phyloP scores from a whole-genome alignment of 2,888 invertebrate species.

The Xestia rhomboidea region DNA sequence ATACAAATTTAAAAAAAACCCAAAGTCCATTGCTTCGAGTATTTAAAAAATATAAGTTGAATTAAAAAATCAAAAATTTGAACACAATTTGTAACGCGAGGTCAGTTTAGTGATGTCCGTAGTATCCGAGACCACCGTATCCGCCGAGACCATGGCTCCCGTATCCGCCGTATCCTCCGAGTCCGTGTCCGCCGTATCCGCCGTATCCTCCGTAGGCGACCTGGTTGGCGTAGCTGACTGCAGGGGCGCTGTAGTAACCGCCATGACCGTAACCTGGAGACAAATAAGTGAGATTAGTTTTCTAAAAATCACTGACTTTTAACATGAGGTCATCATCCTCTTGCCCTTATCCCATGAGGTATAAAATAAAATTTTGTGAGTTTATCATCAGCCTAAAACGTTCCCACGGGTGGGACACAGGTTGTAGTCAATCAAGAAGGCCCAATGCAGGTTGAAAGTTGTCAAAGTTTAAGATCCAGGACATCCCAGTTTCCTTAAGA shows the following conservation, averaged over 20 bases:
- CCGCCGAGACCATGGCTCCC: conserved; percentile 63
- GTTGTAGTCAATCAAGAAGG: not conserved
- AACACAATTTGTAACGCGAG: conserved; percentile 41
- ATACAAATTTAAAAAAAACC: conserved; percentile 45
- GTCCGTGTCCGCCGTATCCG: conserved; percentile 62
- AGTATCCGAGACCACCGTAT: conserved; percentile 65
- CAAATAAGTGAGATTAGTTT: not conserved
- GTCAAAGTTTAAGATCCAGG: not conserved
- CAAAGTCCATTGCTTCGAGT: conserved; percentile 63
- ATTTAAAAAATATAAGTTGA: conserved; percentile 55
- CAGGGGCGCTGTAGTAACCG: conserved; percentile 72
- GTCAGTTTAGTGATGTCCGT: conserved; percentile 77
- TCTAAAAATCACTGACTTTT: not conserved
- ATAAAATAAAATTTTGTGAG: not conserved
- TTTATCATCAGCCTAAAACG: not conserved
- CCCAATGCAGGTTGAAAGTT: not conserved
- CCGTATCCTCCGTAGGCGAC: conserved; percentile 72
- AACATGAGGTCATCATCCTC: no score
- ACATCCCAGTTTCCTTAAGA: not conserved
- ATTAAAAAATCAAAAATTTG: conserved; percentile 48
- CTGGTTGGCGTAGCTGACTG: conserved; percentile 73
- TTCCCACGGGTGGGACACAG: not conserved
- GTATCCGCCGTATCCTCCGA: conserved; percentile 56
- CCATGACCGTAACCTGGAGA: conserved; percentile 67
- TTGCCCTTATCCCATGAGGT: not conserved